Base-by-base conservation (phyloP, 2,888 invertebrate species). In the Drosophila hamatofila region DNA sequence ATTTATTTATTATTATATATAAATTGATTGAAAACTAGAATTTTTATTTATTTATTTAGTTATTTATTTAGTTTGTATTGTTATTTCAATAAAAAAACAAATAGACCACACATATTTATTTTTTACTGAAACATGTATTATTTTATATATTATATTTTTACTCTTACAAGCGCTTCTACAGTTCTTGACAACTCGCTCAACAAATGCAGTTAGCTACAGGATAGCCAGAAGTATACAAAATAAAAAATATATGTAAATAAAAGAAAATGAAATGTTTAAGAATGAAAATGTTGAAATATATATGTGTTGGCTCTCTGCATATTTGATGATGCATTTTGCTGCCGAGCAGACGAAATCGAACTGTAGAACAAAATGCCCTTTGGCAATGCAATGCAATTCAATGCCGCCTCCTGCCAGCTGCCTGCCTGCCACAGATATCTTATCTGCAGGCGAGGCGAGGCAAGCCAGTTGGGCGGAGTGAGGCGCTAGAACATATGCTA, bases 401-500 rank as follows among this genome's bases (percentile, higher is more conserved):
- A 44, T 44, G 44, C 23, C 7, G 42, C 14, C 14, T 14, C 7
- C 44, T 23, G 44, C 16, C 16, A 1, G 23, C 42, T 5, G 41
- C 42, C 12, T 21, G 44, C 14, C 23, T 8, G 14, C 33, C 11
- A 14, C 39, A 41, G 18, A 18, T 84, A 87, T 87, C 84, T 87
- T 84, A 84, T 85, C 84, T 46, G 11, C 27, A 12, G 33, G n/a
- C 11, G 8, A n/a, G 39, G 33, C 30, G 8, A n/a, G 37, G 33
- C 30, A 18, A 2, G 9, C 30, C n/a, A 33, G 37, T 18, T 8
- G 48, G 12, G 14, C 12, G 44, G 35, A 21, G 18, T 12, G 14
- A n/a, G 18, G 12, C 82, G 72, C 82, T 70, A 74, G 72, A 84
- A 84, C 88, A 86, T 86, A 86, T 86, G 88, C 88, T 86, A 82